Conservation (phyloP, 2,113 vertebrate species). For the Condylura cristata region DNA sequence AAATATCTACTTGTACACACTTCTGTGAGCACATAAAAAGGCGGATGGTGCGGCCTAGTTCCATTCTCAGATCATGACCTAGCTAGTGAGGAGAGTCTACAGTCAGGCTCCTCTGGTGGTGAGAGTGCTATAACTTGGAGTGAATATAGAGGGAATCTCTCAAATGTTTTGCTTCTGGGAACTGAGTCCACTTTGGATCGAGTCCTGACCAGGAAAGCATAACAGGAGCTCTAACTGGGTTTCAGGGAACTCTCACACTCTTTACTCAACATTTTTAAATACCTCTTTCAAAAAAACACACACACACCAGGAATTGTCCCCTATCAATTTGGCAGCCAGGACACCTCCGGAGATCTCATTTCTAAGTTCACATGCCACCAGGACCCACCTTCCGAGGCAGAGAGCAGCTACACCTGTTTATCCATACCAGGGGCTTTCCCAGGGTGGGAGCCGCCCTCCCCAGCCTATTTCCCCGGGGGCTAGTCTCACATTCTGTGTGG, state of each 20-base stretch:
- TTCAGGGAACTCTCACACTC: background rate
- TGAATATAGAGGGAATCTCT: background rate
- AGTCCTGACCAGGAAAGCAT: background rate
- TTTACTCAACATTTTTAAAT: background rate
- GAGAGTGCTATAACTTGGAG: background rate
- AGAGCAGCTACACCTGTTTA: background rate
- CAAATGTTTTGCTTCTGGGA: background rate
- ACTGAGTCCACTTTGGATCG: background rate
- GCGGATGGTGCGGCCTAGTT: fast-evolving
- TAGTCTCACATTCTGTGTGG: background rate
- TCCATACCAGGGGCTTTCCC: fast-evolving
- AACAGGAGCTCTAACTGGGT: background rate
- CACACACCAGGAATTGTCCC: background rate
- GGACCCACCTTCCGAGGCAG: background rate
- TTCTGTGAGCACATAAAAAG: background rate
- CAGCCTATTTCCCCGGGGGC: fast-evolving
- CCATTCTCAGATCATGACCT: background rate
- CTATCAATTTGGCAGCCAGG: background rate
- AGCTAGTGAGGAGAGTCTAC: background rate
- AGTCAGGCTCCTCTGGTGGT: background rate
- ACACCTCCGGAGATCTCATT: background rate
- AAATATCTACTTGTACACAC: background rate
- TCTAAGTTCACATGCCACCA: background rate
- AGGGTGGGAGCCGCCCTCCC: no score
- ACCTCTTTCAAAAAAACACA: background rate